Evolutionary conservation across 2,797 vertebrate genomes (phyloP).

Genomic region (Manis crassicaudata): DNA sequence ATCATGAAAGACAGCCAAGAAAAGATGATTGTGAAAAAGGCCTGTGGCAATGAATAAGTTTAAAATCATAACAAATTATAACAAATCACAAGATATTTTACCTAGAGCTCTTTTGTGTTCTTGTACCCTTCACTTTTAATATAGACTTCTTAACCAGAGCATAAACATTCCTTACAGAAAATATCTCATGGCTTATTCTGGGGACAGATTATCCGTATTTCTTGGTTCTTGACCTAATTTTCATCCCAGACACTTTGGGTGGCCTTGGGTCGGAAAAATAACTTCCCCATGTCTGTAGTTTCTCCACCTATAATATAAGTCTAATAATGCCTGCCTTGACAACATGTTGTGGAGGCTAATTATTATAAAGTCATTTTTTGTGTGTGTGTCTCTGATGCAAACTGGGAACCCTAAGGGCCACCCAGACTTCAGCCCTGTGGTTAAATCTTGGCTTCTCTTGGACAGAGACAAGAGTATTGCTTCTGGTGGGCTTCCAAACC

Average conservation of each 20-base stretch:
- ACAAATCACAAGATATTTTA: neutral
- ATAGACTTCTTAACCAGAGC: neutral
- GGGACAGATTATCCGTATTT: neutral
- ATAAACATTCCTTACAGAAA: neutral
- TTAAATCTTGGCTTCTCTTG: slow-evolving; percentile 62
- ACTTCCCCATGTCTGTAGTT: slow-evolving; percentile 61
- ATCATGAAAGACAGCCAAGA: neutral
- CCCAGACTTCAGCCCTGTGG: slow-evolving; percentile 73
- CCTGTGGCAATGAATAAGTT: neutral
- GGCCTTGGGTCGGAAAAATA: slow-evolving; percentile 64
- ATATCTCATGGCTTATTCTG: neutral
- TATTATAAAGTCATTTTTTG: slow-evolving; percentile 62
- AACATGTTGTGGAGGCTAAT: slow-evolving; percentile 57
- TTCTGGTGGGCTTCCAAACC: slow-evolving; percentile 70
- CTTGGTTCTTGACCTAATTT: slow-evolving; percentile 59
- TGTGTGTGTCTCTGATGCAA: slow-evolving; percentile 48
- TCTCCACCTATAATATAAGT: slow-evolving; percentile 59
- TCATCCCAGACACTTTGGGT: slow-evolving; percentile 70
- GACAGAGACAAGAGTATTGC: slow-evolving; percentile 60
- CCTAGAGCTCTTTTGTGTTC: neutral
- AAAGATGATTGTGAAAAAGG: neutral
- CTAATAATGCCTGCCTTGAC: slow-evolving; percentile 70
- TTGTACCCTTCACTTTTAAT: neutral
- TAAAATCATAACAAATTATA: neutral
- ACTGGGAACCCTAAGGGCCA: slow-evolving; percentile 71